Conservation (phyloP, 1,140 invertebrate genomes). For the Papilio dardanus region DNA sequence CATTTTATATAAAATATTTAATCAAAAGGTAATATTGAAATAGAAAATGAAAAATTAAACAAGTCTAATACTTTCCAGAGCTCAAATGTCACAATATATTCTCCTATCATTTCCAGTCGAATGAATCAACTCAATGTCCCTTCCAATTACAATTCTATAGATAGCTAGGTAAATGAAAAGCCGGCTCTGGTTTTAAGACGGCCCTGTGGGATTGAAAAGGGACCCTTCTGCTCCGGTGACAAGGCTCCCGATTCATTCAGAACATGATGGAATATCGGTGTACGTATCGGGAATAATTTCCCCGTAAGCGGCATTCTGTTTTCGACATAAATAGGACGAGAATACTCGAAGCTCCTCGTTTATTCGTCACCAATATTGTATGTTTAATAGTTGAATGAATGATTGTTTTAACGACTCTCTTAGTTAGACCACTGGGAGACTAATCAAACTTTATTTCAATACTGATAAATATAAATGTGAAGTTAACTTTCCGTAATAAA, state of each 20-base stretch:
- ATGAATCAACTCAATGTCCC: conserved; percentile 54
- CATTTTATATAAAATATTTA: neutral
- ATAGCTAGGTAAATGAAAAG: conserved; percentile 59
- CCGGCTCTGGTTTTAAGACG: conserved; percentile 57
- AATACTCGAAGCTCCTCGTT: conserved; percentile 44
- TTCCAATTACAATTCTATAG: conserved; percentile 53
- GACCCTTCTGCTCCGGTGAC: conserved; percentile 50
- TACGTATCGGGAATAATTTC: conserved; percentile 55
- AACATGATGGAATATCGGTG: conserved; percentile 61
- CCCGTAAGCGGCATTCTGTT: conserved; percentile 44
- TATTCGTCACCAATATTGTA: conserved; percentile 37
- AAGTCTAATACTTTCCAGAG: conserved; percentile 28
- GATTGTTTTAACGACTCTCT: conserved; percentile 41
- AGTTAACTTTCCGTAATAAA: neutral
- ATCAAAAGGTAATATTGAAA: conserved; percentile 11
- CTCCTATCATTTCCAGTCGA: conserved; percentile 56
- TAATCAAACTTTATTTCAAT: neutral
- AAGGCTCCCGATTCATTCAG: conserved; percentile 46
- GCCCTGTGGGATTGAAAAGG: conserved; percentile 51
- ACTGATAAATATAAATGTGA: neutral
- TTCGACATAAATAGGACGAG: conserved; percentile 54
- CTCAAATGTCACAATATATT: conserved; percentile 45
- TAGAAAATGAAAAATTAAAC: neutral
- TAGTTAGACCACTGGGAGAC: conserved; percentile 18
- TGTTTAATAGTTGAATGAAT: conserved; percentile 38